Base-by-base conservation (phyloP, 53 echinoderm and acorn worm species). In the Stichopus horrens region DNA sequence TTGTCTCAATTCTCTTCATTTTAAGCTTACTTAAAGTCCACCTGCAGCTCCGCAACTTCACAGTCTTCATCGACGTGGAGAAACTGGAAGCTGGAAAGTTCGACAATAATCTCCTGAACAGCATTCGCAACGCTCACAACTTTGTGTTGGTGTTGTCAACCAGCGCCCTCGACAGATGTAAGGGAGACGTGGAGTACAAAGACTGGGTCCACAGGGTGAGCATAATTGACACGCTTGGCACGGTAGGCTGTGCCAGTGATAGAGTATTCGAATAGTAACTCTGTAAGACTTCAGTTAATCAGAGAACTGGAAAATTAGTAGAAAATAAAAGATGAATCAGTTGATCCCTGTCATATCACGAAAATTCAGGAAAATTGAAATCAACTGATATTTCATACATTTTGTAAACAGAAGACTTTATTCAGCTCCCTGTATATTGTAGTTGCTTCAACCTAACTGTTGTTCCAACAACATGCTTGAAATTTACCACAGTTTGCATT, bases 31-130 rank as follows among this genome's bases (percentile, higher is more conserved):
- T 99, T 1, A 99, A 99, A 89, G 99, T 99, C 54, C 99, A 99
- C 89, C 89, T 99, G 52, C 99, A 99, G 90, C 93, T 99, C 21
- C 79, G 99, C 51, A 96, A 92, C 8, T 99, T 99, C 89, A 96
- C 93, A 22, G 99, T 99, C 21, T 99, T 99, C 93, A 99, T 99
- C 23, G 99, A 99, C 83, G 99, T 99, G n/a, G 99, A 99, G 92
- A 99, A 99, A 71, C 92, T 99, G 13, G 99, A 99, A 76, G 99
- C 99, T 5, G 99, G 99, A 18, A 99, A 99, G 83, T 99, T 99
- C 96, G 99, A 99, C 92, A 99, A 99, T 92, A 99, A 99, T 86
- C 93, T 99, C 1, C 89, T 99, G 20, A 96, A 89, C 91, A 99
- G 99, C 76, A 94, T 99, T 53, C 90, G 89, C 14, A 94, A 92